Conservation (phyloP, 1,140 invertebrate genomes). For the Stegodyphus mimosarum region DNA sequence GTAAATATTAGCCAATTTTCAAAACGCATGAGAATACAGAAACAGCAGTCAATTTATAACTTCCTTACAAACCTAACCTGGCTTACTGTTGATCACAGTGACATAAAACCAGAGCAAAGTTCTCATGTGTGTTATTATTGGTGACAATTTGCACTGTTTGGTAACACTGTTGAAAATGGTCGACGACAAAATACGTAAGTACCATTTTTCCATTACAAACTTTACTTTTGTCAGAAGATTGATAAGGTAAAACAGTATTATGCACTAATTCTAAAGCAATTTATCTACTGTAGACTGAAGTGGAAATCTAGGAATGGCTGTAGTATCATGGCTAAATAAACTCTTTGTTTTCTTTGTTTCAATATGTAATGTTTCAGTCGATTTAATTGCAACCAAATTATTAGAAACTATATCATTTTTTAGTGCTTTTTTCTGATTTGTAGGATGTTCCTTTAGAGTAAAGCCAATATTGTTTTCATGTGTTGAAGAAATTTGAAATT, state of each 20-base stretch:
- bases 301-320: conserved; percentile 11
- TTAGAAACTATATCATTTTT: conserved; percentile 7
- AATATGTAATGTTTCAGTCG: neutral
- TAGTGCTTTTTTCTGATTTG: conserved; percentile 4
- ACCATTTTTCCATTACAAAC: too few relatives aligned
- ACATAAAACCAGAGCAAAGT: too few relatives aligned
- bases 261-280: too few relatives aligned
- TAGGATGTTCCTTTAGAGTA: neutral
- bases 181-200: too few relatives aligned
- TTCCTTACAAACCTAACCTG: too few relatives aligned
- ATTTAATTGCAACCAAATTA: conserved; percentile 3
- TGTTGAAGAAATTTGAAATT: neutral
- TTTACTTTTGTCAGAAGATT: too few relatives aligned
- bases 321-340: neutral
- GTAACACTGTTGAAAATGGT: too few relatives aligned
- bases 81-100: too few relatives aligned
- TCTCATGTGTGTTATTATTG: too few relatives aligned
- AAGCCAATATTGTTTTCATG: neutral
- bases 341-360: neutral
- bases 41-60: neutral
- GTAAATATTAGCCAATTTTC: neutral
- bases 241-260: too few relatives aligned
- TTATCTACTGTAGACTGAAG: neutral
- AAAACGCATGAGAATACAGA: neutral
- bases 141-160: too few relatives aligned